Evolutionary conservation across 1,140 invertebrate genomes (phyloP).

Genomic region (Drosophila navojoa): DNA sequence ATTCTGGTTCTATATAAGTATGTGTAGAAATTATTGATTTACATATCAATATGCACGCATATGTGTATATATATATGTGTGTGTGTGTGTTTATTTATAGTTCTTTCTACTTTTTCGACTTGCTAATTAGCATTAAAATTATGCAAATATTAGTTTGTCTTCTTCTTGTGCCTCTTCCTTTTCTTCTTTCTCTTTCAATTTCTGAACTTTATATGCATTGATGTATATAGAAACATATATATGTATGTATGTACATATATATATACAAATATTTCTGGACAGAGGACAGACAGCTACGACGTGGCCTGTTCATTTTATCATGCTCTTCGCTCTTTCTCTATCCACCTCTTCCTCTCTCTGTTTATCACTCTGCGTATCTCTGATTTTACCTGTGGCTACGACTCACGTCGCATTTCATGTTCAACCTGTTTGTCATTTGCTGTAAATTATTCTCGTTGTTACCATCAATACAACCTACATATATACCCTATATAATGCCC

Average conservation of each 20-base stretch:
- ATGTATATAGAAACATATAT: conserved; percentile 12
- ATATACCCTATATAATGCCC: no score
- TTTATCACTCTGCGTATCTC: not conserved
- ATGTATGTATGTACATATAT: conserved; percentile 8
- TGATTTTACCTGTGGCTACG: conserved; percentile 24
- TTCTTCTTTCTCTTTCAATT: conserved; percentile 35
- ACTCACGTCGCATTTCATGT: conserved; percentile 64
- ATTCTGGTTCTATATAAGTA: not conserved
- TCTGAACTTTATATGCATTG: conserved; percentile 38
- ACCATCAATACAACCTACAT: no score
- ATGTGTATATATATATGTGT: not conserved
- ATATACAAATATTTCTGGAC: not conserved
- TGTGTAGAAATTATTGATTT: conserved; percentile 1
- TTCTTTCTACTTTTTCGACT: conserved; percentile 29
- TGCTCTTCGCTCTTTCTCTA: conserved; percentile 6
- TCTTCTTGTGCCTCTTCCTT: conserved; percentile 3
- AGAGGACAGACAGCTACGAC: conserved; percentile 29
- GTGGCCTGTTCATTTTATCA: conserved; percentile 33
- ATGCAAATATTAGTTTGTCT: conserved; percentile 69
- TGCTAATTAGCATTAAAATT: conserved; percentile 75
- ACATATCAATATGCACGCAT: not conserved
- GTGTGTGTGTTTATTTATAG: conserved; percentile 64
- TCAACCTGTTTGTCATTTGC: conserved; percentile 58
- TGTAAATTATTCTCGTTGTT: not conserved
- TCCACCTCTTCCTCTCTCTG: not conserved